Conservation (phyloP, 2,113 vertebrate genomes). For the Rhea americana region DNA sequence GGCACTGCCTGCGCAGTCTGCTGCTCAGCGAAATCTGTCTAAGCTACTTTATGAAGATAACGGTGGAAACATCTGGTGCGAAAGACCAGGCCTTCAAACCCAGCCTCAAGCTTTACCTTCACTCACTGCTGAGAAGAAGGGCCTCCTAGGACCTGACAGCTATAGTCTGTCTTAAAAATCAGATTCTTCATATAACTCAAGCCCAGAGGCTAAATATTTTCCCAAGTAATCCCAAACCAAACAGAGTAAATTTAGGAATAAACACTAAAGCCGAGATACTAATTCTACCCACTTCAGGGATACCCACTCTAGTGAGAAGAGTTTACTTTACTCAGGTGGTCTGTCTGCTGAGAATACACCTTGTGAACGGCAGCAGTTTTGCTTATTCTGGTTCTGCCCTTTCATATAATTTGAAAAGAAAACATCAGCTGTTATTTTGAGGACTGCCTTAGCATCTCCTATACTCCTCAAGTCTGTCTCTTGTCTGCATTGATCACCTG, state of each 20-base stretch:
- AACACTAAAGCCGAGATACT: neutral
- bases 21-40: neutral
- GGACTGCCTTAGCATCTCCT: neutral
- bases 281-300: neutral
- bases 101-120: neutral
- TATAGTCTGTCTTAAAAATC: neutral
- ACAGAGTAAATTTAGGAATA: neutral
- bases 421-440: neutral
- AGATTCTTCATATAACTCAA: neutral
- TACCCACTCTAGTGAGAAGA: neutral
- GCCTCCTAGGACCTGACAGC: neutral
- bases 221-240: neutral
- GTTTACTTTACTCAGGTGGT: neutral
- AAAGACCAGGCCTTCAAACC: neutral
- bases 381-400: neutral
- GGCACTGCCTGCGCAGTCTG: neutral
- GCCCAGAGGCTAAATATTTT: neutral
- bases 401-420: neutral
- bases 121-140: neutral
- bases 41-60: neutral
- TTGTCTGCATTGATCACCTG: neutral
- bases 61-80: neutral
- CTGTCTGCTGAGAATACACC: neutral
- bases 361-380: neutral
- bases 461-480: neutral